Base-by-base conservation (phyloP, 2,797 vertebrate species). In the Numenius phaeopus region DNA sequence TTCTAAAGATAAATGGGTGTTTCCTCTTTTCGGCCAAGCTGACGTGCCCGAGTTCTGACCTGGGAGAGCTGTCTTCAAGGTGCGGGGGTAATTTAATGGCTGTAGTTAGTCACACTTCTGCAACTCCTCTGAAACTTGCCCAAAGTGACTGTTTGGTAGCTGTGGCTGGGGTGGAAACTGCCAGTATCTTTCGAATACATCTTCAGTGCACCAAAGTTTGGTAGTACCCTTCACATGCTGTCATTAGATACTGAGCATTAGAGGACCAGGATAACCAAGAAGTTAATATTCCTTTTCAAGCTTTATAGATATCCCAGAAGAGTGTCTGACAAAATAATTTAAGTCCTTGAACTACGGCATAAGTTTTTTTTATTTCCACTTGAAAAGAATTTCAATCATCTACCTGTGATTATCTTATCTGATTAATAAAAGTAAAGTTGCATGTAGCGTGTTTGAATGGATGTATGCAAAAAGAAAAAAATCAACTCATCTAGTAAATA, bases 21-120 rank as follows among this genome's bases (percentile, higher is more conserved):
- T 97, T 97, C 57, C 39, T 90, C 44, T 93, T 80, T 78, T 69
- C 42, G 91, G 72, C 72, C 76, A 65, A 52, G 4, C 46, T 89
- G 69, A 55, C 1, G 0, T 59, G 29, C n/a, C 21, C 1, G 11
- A 85, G 22, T 77, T 90, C 34, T 88, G 71, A 10, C 61, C 39
- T 89, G 61, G 57, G 21, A 89, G 55, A 93, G 40, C 71, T 50
- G 3, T 64, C 65, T 61, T 80, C 57, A 54, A 9, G n/a, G 14
- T 73, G 20, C 16, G 12, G 26, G 20, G 9, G 4, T 85, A 83
- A 85, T 83, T 87, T 89, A 87, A 47, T 57, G 32, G 16, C 66
- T 90, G 24, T 80, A 77, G 59, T 71, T 92, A 77, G 39, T 94
- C 70, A 78, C 5, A 40, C 40, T 78, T 84, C 22, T 62, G 42